A percentile compares a stretch with the other conserved stretches of the same genome.
Conservation (phyloP, 2,113 vertebrate species). For the Egretta garzetta region DNA sequence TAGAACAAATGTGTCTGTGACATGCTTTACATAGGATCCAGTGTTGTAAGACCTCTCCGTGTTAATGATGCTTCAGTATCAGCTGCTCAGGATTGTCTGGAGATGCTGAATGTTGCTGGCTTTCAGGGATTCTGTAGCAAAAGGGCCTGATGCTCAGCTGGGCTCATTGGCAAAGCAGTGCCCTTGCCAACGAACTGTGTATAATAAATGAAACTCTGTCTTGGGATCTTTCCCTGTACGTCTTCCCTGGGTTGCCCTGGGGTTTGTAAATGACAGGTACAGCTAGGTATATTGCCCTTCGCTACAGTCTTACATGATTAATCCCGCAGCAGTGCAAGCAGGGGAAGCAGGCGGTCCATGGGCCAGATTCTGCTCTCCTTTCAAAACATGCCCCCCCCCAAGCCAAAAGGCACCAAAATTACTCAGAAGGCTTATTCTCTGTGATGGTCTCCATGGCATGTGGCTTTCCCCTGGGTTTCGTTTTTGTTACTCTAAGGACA, state of each 20-base stretch:
- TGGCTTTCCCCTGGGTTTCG: not conserved
- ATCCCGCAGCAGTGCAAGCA: not conserved
- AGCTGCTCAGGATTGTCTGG: not conserved
- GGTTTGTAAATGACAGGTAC: not conserved
- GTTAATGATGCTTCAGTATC: not conserved
- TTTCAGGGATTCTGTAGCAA: not conserved
- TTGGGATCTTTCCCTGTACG: not conserved
- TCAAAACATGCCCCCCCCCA: not conserved
- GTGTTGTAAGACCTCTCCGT: not conserved
- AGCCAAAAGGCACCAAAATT: not conserved
- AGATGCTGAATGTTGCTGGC: not conserved
- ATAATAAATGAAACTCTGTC: not conserved
- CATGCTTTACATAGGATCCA: rapidly evolving
- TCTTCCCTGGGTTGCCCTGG: not conserved
- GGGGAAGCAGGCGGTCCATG: rapidly evolving
- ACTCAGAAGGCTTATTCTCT: not conserved
- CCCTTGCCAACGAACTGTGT: not conserved
- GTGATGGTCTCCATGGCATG: not conserved
- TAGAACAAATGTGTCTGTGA: not conserved
- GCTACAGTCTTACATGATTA: not conserved
- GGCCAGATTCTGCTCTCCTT: not conserved
- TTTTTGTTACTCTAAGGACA: not conserved
- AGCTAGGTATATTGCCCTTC: not conserved
- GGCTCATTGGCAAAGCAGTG: not conserved
- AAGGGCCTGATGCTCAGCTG: not conserved